Percentiles rank a stretch among this genome's conserved stretches.
These are phyloP conservation scores for Parauchenoglanis punctatus DNA, from an alignment of 2,797 vertebrate species.

Conservation along the genomic window DNA sequence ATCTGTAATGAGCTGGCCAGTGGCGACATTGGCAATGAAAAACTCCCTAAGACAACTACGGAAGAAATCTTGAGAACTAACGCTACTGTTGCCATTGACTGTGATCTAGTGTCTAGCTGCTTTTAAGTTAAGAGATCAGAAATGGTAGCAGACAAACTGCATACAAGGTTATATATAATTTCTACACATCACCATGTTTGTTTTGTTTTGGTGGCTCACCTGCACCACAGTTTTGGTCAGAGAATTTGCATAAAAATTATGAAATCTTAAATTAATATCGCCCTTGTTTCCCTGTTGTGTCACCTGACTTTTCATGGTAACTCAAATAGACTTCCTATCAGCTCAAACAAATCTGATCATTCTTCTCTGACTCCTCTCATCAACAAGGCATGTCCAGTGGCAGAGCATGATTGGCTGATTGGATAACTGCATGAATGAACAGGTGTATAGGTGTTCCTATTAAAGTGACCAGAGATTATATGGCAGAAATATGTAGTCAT, in stretches of 20 bases:
- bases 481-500: not conserved
- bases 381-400: not conserved
- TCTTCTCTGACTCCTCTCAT: not conserved
- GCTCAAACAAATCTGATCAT: not conserved
- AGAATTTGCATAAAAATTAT: not conserved
- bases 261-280: not conserved
- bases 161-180: not conserved
- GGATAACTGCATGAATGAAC: not conserved
- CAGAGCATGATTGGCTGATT: not conserved
- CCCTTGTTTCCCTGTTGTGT: not conserved
- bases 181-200: not conserved
- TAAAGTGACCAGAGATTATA: not conserved
- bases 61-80: too few relatives aligned
- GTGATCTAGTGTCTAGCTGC: not conserved
- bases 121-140: not conserved
- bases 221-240: not conserved
- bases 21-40: too few relatives aligned
- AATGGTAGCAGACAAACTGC: not conserved
- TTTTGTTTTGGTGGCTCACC: not conserved
- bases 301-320: not conserved
- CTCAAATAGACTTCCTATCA: not conserved
- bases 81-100: not conserved
- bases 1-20: too few relatives aligned
- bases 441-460: not conserved
- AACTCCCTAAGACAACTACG: too few relatives aligned